These are phyloP conservation scores for Anoplophora glabripennis DNA, from an alignment of 1,140 invertebrate species.

Conservation along the genomic window DNA sequence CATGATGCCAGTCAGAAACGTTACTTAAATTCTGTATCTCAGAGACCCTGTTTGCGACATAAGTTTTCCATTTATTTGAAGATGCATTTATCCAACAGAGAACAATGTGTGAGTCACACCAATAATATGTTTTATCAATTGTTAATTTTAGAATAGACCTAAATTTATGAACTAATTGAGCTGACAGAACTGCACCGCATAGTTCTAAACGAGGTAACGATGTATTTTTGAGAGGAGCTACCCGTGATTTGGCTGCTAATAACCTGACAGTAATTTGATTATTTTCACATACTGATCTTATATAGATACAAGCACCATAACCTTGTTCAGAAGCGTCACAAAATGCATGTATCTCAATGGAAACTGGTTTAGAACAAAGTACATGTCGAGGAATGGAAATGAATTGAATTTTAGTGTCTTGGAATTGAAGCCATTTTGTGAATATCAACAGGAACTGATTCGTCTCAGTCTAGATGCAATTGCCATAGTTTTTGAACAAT, in stretches of 20 bases:
- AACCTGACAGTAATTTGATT: constrained; percentile 29
- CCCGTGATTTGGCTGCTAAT: constrained; percentile 45
- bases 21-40: too few relatives aligned
- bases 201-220: constrained; percentile 53
- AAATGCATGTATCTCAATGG: constrained; percentile 42
- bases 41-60: too few relatives aligned
- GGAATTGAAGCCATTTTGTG: background rate
- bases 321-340: constrained; percentile 42
- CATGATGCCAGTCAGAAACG: too few relatives aligned
- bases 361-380: background rate
- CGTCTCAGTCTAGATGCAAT: too few relatives aligned
- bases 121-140: too few relatives aligned
- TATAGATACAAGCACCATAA: constrained; percentile 44
- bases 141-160: background rate
- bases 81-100: too few relatives aligned
- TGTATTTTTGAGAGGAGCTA: constrained; percentile 48
- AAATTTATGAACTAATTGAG: constrained; percentile 20
- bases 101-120: too few relatives aligned
- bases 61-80: too few relatives aligned
- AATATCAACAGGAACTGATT: too few relatives aligned
- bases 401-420: background rate
- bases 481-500: too few relatives aligned
- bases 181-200: constrained; percentile 44
- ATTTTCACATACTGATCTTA: constrained; percentile 19
- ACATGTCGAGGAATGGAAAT: too few relatives aligned